Evolutionary conservation across 2,888 invertebrate species (phyloP), one percentile per base, ranked within the genome.

Genomic region (Vanessa cardui): DNA sequence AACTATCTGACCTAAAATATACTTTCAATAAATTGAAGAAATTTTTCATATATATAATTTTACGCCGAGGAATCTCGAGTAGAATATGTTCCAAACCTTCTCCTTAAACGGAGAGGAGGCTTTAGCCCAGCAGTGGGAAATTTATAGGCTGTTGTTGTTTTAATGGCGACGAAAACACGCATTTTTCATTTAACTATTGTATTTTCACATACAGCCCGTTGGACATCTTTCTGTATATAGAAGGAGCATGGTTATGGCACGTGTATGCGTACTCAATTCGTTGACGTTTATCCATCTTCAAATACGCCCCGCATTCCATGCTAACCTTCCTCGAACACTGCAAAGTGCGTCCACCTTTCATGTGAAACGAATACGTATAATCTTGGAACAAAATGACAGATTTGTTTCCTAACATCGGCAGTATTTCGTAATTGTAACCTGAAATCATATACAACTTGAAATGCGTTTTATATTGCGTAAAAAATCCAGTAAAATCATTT

Each of bases 241-340:
- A 77, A 12, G 77, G 77, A 20, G 62, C 68, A 44, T 85, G 85
- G 39, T 76, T 83, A 64, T 85, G 84, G 1, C 73, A 50, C 0
- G 71, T 73, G 0, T 73, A n/a, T 0, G 67, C 74, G 7, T 50
- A 60, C 0, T 65, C 8, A 9, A 77, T 70, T 15, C 31, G 44
- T 6, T 73, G 69, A 21, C 72, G 58, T 39, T 50, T 68, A 16
- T 70, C 70, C 58, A 77, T 58, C 9, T 69, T 75, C 2, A 76
- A 59, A 8, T 71, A 73, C 8, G 77, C 76, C 16, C 69, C 73
- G 39, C 77, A 77, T 12, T 63, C 59, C 62, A 54, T 69, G 8
- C 72, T 70, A 1, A 68, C 21, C 58, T 68, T 72, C 56, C 61
- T 73, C 39, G 72, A 71, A 62, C 73, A 64, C 45, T 72, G 64